Conservation (phyloP, 2,797 vertebrate genomes). For the Aulostomus chinensis region DNA sequence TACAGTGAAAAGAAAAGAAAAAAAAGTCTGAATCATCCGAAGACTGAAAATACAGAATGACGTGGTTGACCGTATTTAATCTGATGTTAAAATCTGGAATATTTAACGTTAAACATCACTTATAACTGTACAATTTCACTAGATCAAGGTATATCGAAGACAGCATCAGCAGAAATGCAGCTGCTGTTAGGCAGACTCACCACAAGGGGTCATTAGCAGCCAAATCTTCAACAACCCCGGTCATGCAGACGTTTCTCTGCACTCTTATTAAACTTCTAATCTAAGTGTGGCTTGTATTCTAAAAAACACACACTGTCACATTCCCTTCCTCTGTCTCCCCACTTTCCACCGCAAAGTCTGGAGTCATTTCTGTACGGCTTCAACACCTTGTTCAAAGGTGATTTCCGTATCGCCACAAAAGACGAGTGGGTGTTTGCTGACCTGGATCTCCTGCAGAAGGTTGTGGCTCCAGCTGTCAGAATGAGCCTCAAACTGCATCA, state of each 20-base stretch:
- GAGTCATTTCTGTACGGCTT: constrained; percentile 97
- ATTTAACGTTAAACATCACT: too few relatives aligned
- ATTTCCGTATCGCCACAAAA: constrained; percentile 90
- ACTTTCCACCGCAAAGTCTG: constrained; percentile 79
- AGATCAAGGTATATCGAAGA: too few relatives aligned
- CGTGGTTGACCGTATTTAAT: too few relatives aligned
- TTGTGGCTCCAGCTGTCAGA: constrained; percentile 91
- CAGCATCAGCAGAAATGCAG: not conserved
- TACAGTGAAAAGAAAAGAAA: too few relatives aligned
- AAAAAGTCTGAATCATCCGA: too few relatives aligned
- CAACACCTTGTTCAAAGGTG: constrained; percentile 95
- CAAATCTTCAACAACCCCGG: constrained; percentile 5
- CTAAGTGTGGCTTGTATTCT: constrained; percentile 4
- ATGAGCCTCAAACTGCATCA: constrained; percentile 99
- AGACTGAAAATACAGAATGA: too few relatives aligned
- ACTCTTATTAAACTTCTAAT: not conserved
- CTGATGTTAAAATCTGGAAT: too few relatives aligned
- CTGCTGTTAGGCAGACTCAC: constrained; percentile 22
- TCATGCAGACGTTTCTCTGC: not conserved
- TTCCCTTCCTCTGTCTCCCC: not conserved
- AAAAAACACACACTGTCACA: too few relatives aligned
- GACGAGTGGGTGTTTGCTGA: constrained; percentile 98
- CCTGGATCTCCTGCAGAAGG: constrained; percentile 93
- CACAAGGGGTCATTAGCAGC: constrained; percentile 46
- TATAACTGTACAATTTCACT: not conserved